Evolutionary conservation across 2,113 vertebrate species (phyloP), one percentile per base, ranked within the genome.

Genomic region (Diphyllodes magnificus): DNA sequence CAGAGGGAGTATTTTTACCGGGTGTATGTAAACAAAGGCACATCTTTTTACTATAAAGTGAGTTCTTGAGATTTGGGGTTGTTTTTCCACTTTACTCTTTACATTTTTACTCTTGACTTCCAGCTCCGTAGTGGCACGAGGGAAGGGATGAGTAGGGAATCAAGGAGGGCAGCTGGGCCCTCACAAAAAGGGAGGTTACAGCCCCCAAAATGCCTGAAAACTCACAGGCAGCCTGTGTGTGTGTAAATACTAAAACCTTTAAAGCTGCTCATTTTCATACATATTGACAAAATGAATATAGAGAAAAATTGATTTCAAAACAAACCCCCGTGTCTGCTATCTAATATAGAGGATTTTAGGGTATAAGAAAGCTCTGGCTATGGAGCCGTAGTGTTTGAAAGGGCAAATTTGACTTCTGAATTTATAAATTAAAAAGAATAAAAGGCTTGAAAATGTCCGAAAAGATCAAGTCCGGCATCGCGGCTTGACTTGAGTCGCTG

Each of bases 391-490:
- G 28, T 2, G 23, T 28, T 61, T 9, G 19, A 53, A 60, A 45
- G 10, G 1, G 15, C 23, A 78, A 28, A 45, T 39, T 20, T 13
- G 16, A 69, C 15, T 53, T 45, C 19, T n/a, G 10, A 9, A 8
- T 39, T 60, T 28, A 45, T 4, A 45, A 78, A 69, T 61, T 28
- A 61, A 45, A 61, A 45, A 45, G 1, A 69, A 61, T 23, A 45
- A 86, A 61, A 50, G 2, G 31, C 2, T 50, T 18, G 19, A 12
- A 49, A 59, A 31, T 2, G 3, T 1, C 3, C 27, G 17, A 53
- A 72, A 60, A 21, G 0, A 10, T 0, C 1, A 9, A 50, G 1
- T 7, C 13, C 2, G 16, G 15, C 11, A 17, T 4, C 6, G 10
- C 8, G 35, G 12, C 50, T 56, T 39, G 9, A 5, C 18, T 11